Conservation (phyloP, 2,797 vertebrate species). For the Cygnus olor region DNA sequence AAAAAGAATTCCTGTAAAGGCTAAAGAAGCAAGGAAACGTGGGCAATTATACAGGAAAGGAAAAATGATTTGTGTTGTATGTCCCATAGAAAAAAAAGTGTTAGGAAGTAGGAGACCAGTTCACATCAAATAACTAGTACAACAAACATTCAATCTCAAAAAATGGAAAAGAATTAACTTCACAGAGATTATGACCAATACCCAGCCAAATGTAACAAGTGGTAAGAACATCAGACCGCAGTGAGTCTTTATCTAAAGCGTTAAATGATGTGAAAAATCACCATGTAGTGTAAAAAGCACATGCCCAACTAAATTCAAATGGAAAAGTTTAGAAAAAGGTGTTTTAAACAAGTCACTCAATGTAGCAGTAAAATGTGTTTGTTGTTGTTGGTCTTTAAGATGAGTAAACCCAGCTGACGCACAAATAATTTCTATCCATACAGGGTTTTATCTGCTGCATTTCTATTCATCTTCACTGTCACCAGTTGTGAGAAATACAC, state of each 20-base stretch:
- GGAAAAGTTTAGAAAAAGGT: neutral
- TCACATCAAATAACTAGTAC: conserved; percentile 7
- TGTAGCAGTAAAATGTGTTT: neutral
- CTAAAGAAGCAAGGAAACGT: conserved; percentile 48
- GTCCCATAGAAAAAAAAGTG: neutral
- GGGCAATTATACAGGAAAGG: conserved; percentile 43
- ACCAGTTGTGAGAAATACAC: neutral
- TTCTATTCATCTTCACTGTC: neutral
- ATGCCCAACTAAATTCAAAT: neutral
- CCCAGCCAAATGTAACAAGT: neutral
- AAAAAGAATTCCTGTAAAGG: conserved; percentile 30
- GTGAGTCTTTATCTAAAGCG: neutral
- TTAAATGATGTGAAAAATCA: conserved; percentile 2
- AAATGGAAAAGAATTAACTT: conserved; percentile 1
- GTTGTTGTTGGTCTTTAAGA: neutral
- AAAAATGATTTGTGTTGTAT: conserved; percentile 44
- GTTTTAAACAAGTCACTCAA: neutral
- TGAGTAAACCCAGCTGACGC: neutral
- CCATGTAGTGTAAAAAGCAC: neutral
- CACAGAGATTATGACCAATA: neutral
- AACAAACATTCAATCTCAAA: conserved; percentile 37
- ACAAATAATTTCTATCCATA: neutral
- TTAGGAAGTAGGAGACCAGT: conserved; percentile 21
- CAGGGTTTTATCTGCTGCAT: neutral
- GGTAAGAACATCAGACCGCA: neutral